Evolutionary conservation across 2,888 invertebrate species (phyloP).

Genomic region (Choristoneura rosaceana): DNA sequence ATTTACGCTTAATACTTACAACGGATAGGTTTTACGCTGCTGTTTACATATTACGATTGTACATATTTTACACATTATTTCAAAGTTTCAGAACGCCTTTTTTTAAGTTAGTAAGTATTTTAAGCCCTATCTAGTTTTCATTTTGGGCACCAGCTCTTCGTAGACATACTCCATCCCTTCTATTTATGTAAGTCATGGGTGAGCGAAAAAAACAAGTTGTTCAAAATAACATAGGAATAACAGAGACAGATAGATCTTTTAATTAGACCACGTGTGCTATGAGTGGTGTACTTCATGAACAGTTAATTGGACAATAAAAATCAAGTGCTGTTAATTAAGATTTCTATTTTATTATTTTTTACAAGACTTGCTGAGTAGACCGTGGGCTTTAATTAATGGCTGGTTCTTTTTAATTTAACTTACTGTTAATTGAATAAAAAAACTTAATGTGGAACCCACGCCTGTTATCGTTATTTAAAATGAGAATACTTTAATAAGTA

Average conservation of each 20-base stretch:
- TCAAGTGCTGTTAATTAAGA: slow-evolving; percentile 32
- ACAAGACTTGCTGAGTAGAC: slow-evolving; percentile 22
- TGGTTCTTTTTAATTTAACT: slow-evolving; percentile 9
- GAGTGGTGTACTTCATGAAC: slow-evolving; percentile 18
- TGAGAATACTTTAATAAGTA: neutral
- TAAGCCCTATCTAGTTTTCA: no score
- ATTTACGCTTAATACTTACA: no score
- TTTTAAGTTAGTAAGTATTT: no score
- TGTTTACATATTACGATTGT: no score
- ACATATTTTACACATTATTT: no score
- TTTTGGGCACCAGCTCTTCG: no score
- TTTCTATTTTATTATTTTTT: slow-evolving; percentile 23
- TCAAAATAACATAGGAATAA: neutral
- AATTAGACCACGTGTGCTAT: slow-evolving; percentile 11
- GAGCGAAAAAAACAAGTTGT: neutral
- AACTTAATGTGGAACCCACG: neutral
- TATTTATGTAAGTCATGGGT: neutral
- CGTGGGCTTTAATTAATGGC: slow-evolving; percentile 12
- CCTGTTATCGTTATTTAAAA: neutral
- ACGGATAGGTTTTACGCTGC: neutral
- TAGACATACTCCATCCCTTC: neutral
- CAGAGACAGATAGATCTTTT: slow-evolving; percentile 6
- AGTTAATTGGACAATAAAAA: slow-evolving; percentile 40
- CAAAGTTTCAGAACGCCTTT: no score
- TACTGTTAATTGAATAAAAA: slow-evolving; percentile 14